Percentiles rank a stretch among this genome's conserved stretches.
These are phyloP conservation scores for Papilio elwesi DNA, from an alignment of 2,888 invertebrate species.

Conservation along the genomic window DNA sequence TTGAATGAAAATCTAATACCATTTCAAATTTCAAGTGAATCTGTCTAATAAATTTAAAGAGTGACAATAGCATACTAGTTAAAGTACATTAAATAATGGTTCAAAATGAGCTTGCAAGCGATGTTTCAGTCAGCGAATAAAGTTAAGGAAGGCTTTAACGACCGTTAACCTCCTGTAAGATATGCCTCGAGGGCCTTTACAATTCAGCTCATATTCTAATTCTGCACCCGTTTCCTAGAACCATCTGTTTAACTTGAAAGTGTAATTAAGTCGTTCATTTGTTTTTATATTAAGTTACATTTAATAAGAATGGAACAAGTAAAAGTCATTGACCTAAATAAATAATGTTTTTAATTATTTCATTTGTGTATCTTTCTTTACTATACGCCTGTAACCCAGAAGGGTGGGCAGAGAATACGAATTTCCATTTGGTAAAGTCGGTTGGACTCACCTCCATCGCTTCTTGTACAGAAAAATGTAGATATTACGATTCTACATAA, in stretches of 20 bases:
- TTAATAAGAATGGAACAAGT: background rate
- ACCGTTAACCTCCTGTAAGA: slow-evolving; percentile 11
- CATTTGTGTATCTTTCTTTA: too few relatives aligned
- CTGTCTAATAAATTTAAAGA: background rate
- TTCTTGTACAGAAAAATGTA: too few relatives aligned
- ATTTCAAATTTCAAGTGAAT: background rate
- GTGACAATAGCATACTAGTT: background rate
- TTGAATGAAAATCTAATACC: background rate
- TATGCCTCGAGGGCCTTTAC: background rate
- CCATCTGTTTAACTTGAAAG: slow-evolving; percentile 10
- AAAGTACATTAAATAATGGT: slow-evolving; percentile 1
- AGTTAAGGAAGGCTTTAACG: slow-evolving; percentile 12
- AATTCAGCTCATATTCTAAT: slow-evolving; percentile 11
- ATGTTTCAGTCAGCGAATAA: slow-evolving; percentile 10
- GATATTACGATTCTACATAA: too few relatives aligned
- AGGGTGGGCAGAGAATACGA: too few relatives aligned
- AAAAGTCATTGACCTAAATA: too few relatives aligned
- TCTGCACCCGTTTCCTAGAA: background rate
- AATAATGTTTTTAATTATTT: too few relatives aligned
- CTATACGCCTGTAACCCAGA: too few relatives aligned
- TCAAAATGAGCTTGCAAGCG: background rate
- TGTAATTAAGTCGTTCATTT: slow-evolving; percentile 5
- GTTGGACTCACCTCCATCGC: too few relatives aligned
- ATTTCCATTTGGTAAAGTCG: too few relatives aligned
- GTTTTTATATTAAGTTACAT: background rate